Conservation (phyloP, 2,113 vertebrate species). For the Nycticorax nycticorax region DNA sequence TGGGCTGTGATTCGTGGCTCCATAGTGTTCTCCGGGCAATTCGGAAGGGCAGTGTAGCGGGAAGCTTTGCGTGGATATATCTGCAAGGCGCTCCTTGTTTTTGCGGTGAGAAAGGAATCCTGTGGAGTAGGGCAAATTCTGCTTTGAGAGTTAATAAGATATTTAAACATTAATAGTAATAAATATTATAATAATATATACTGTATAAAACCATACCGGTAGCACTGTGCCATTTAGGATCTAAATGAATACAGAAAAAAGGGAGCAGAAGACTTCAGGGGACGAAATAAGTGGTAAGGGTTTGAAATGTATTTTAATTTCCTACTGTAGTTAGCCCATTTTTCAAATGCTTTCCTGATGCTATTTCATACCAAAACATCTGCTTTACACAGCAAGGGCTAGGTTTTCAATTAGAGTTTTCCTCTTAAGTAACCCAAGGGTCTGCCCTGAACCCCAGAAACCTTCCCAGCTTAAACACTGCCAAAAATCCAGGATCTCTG, state of each 20-base stretch:
- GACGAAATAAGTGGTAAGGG: neutral
- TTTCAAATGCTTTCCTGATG: neutral
- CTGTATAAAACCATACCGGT: neutral
- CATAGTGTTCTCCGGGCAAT: neutral
- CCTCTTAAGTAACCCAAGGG: neutral
- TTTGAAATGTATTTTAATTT: conserved; percentile 10
- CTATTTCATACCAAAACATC: neutral
- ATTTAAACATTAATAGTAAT: neutral
- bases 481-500: neutral
- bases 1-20: neutral
- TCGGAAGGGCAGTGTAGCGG: neutral
- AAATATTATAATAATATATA: neutral
- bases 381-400: neutral
- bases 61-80: neutral
- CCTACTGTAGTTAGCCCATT: neutral
- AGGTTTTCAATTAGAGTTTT: neutral
- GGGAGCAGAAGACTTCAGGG: neutral
- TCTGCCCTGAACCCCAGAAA: neutral
- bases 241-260: neutral
- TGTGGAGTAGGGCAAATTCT: fast-evolving
- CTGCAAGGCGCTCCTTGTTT: neutral
- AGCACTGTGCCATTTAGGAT: neutral
- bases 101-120: neutral
- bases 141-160: neutral
- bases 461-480: neutral